Percentiles rank a stretch among this genome's conserved stretches.
These are phyloP conservation scores for Watersipora subatra DNA, from an alignment of 1,140 invertebrate genomes.

Conservation along the genomic window DNA sequence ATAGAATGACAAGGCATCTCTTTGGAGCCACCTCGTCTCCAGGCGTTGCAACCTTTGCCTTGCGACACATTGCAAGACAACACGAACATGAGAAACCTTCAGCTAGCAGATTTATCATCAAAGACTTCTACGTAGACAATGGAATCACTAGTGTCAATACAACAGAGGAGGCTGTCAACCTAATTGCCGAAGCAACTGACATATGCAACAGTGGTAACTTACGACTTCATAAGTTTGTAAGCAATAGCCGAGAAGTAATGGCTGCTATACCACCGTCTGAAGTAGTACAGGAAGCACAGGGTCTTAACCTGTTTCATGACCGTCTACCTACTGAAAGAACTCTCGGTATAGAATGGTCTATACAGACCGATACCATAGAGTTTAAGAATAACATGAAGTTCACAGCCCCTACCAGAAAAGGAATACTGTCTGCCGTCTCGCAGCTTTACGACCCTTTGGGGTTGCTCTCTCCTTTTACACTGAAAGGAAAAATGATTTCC, in stretches of 20 bases:
- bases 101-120: background rate
- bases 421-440: background rate
- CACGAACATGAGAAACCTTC: background rate
- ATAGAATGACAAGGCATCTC: conserved; percentile 10
- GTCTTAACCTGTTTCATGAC: background rate
- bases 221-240: background rate
- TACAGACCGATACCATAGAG: background rate
- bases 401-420: background rate
- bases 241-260: background rate
- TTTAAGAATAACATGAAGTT: background rate
- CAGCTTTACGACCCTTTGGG: background rate
- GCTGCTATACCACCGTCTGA: background rate
- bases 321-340: background rate
- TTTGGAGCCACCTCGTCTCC: conserved; percentile 9
- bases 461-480: background rate
- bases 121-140: conserved; percentile 5
- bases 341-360: background rate
- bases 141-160: background rate
- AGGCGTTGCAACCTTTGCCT: conserved; percentile 6
- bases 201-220: background rate
- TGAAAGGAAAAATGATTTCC: background rate
- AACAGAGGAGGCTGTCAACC: background rate
- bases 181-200: background rate
- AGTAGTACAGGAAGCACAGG: background rate
- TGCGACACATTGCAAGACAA: background rate